Percentiles rank a stretch among this genome's conserved stretches.
phyloP scores from a whole-genome alignment of 2,888 invertebrate species.

The Apodemia duryi region DNA sequence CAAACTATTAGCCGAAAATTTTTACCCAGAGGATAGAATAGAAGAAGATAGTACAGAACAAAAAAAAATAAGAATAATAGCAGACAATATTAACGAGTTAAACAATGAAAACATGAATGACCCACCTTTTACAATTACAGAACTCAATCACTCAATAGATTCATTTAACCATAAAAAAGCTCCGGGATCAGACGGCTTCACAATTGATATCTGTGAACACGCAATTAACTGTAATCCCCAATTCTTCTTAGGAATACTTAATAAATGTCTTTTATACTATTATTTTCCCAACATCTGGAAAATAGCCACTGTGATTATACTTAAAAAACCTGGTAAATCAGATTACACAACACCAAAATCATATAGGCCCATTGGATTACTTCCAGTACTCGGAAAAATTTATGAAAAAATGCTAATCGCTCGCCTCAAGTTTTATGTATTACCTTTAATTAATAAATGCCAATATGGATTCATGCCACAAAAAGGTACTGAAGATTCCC shows the following conservation, averaged over 20 bases:
- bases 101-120: slow-evolving; percentile 6
- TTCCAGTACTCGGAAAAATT: slow-evolving; percentile 13
- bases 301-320: slow-evolving; percentile 21
- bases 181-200: slow-evolving; percentile 23
- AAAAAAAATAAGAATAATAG: slow-evolving; percentile 14
- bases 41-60: slow-evolving; percentile 19
- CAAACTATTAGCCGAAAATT: slow-evolving; percentile 20
- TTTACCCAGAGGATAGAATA: slow-evolving; percentile 21
- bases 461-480: no score
- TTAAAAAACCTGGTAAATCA: slow-evolving; percentile 26
- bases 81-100: slow-evolving; percentile 14
- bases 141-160: slow-evolving; percentile 1
- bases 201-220: slow-evolving; percentile 19
- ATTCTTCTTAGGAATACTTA: slow-evolving; percentile 20
- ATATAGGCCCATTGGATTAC: no score
- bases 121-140: slow-evolving; percentile 21
- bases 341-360: no score
- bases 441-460: no score
- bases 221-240: slow-evolving; percentile 15
- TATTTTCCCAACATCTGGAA: slow-evolving; percentile 24
- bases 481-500: no score
- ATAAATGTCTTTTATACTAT: slow-evolving; percentile 17
- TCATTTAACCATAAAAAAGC: slow-evolving; percentile 28
- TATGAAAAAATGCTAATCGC: background rate
- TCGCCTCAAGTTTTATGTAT: no score